Percentiles rank a stretch among this genome's conserved stretches.
Conservation (phyloP, 2,888 invertebrate genomes). For the Syrphus vitripennis region DNA sequence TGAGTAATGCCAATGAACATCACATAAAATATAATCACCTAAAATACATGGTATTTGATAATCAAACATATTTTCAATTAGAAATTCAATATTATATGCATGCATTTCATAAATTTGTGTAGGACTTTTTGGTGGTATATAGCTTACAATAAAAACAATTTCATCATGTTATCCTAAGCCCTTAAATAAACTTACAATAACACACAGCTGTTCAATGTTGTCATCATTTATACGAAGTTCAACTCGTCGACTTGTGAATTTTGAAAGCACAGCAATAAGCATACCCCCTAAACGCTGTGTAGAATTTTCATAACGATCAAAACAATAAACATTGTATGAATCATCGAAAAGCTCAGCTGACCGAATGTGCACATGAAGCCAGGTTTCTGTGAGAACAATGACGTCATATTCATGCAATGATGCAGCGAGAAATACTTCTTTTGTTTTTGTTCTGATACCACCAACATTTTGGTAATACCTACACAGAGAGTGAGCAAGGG, state of each 20-base stretch:
- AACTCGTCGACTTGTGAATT: neutral
- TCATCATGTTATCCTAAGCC: neutral
- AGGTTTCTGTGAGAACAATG: too few relatives aligned
- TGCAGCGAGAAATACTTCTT: too few relatives aligned
- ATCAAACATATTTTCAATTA: neutral
- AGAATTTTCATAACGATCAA: too few relatives aligned
- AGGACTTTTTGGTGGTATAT: neutral
- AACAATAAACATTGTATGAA: too few relatives aligned
- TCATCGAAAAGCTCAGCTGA: too few relatives aligned
- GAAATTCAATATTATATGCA: neutral
- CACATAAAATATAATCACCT: neutral
- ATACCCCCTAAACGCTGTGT: too few relatives aligned
- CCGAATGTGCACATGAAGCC: too few relatives aligned
- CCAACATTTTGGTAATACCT: neutral
- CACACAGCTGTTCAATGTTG: constrained; percentile 4
- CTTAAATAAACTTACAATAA: neutral
- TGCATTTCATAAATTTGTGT: constrained; percentile 5
- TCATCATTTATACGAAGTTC: neutral
- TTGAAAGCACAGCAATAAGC: too few relatives aligned
- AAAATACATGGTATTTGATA: constrained; percentile 10
- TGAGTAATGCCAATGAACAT: constrained; percentile 3
- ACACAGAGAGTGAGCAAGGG: neutral
- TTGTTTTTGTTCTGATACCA: neutral
- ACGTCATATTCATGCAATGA: too few relatives aligned
- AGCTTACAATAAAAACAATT: constrained; percentile 1